These are phyloP conservation scores for Polydesmus complanatus DNA, from an alignment of 2,888 invertebrate species.

Conservation along the genomic window DNA sequence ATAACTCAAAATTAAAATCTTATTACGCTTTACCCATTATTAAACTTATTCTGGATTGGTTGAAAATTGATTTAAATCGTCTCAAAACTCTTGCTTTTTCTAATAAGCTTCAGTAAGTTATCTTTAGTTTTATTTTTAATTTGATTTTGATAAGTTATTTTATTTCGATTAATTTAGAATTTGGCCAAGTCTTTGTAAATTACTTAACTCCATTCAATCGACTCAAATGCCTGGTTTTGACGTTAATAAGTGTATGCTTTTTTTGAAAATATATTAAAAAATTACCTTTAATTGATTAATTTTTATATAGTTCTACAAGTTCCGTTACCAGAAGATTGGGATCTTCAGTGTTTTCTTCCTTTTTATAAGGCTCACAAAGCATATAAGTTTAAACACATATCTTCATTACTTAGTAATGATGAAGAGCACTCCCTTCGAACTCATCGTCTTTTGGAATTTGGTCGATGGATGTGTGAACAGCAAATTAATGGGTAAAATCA, in stretches of 20 bases:
- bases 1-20: slow-evolving; percentile 42
- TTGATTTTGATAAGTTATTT: not conserved
- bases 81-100: slow-evolving; percentile 29
- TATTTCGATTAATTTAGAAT: slow-evolving; percentile 34
- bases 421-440: slow-evolving; percentile 28
- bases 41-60: slow-evolving; percentile 62
- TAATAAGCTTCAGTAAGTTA: slow-evolving; percentile 22
- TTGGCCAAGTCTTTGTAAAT: slow-evolving; percentile 63
- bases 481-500: slow-evolving; percentile 19
- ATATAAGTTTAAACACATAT: slow-evolving; percentile 26
- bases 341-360: slow-evolving; percentile 64
- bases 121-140: not conserved
- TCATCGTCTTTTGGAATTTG: slow-evolving; percentile 29
- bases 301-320: slow-evolving; percentile 42
- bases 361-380: slow-evolving; percentile 37
- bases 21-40: slow-evolving; percentile 56
- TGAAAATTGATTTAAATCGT: slow-evolving; percentile 41
- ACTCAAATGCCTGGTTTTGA: slow-evolving; percentile 37
- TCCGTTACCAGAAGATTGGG: slow-evolving; percentile 64
- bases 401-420: slow-evolving; percentile 24
- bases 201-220: slow-evolving; percentile 51
- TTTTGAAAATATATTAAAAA: not conserved
- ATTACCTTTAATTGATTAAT: slow-evolving; percentile 1
- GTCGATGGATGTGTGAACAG: slow-evolving; percentile 29
- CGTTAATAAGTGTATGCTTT: slow-evolving; percentile 41